These are phyloP conservation scores for Strigamia transsilvanica DNA, from an alignment of 2,888 invertebrate genomes.

Conservation along the genomic window DNA sequence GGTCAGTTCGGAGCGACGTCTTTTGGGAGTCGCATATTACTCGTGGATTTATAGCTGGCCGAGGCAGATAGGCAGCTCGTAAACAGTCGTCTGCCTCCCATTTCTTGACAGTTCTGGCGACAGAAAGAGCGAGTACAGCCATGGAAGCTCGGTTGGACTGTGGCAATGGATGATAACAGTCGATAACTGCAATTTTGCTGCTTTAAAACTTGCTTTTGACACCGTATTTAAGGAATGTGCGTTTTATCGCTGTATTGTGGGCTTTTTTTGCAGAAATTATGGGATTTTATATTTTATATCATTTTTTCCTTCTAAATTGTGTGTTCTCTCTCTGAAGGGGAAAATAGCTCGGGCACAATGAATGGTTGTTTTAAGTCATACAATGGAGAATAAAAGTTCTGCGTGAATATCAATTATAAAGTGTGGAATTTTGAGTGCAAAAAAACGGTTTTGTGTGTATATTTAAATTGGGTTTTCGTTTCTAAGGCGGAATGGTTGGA, in stretches of 20 bases:
- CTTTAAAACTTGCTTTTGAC: conserved; percentile 24
- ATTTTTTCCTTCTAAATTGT: neutral
- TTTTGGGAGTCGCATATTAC: conserved; percentile 42
- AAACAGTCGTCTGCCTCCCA: conserved; percentile 24
- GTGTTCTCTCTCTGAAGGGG: neutral
- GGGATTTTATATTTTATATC: neutral
- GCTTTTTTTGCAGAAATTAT: neutral
- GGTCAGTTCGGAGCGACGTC: conserved; percentile 18
- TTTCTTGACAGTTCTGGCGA: conserved; percentile 40
- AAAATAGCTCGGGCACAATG: neutral
- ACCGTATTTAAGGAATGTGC: conserved; percentile 16
- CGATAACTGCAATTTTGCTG: conserved; percentile 35
- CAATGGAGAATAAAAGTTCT: neutral
- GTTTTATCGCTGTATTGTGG: conserved; percentile 20
- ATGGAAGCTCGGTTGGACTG: neutral
- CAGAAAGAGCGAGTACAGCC: conserved; percentile 21
- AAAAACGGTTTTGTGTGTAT: neutral
- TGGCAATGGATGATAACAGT: conserved; percentile 32
- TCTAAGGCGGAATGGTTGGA: conserved; percentile 26
- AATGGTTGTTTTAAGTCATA: neutral
- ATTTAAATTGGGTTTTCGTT: conserved; percentile 26
- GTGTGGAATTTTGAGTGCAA: neutral
- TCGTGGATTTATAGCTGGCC: conserved; percentile 32
- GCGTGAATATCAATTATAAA: neutral
- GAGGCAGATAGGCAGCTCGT: conserved; percentile 40